Conservation (phyloP, 2,113 vertebrate genomes). For the Willisornis vidua region DNA sequence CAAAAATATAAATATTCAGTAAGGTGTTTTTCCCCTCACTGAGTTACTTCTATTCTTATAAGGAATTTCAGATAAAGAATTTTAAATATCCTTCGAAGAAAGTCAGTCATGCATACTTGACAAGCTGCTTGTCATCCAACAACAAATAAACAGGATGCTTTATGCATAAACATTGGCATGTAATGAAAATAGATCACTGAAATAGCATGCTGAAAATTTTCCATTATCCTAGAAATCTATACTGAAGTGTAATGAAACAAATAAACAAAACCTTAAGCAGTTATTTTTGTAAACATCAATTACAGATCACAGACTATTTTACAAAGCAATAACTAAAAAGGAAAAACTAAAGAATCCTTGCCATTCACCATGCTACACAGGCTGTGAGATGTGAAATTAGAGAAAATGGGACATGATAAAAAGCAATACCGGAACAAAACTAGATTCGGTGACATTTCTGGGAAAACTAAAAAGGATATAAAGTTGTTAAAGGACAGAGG, state of each 20-base stretch:
- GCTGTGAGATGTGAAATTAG: background rate
- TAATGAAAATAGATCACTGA: background rate
- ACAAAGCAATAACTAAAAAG: background rate
- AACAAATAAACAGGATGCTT: background rate
- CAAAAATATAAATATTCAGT: background rate
- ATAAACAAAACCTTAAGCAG: background rate
- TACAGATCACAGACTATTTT: background rate
- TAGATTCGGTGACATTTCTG: background rate
- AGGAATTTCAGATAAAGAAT: background rate
- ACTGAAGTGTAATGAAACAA: background rate
- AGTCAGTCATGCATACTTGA: background rate
- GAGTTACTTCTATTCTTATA: background rate
- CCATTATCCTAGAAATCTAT: background rate
- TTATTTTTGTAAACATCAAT: conserved; percentile 2
- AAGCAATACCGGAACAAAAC: background rate
- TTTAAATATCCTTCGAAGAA: background rate
- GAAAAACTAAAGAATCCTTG: background rate
- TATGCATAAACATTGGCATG: conserved; percentile 3
- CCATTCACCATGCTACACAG: background rate
- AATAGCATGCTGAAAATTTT: background rate
- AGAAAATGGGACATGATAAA: background rate
- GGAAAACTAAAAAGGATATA: background rate
- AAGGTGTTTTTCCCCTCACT: background rate
- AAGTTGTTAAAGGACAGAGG: background rate
- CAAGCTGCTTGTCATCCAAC: background rate